A percentile compares a stretch with the other conserved stretches of the same genome.
Conservation (phyloP, 2,888 invertebrate species). For the Meteorus colon region DNA sequence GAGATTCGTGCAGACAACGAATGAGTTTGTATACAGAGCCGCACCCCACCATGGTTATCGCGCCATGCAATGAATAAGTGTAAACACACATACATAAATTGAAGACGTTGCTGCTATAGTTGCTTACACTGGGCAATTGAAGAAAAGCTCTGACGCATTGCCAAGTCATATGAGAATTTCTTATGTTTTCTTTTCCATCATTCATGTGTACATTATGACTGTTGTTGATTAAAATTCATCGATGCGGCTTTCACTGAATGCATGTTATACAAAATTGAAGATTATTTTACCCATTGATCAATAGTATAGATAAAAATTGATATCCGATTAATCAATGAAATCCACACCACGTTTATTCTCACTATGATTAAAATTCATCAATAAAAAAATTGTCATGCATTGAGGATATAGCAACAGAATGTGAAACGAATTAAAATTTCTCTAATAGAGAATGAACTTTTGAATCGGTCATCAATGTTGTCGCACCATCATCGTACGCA, state of each 20-base stretch:
- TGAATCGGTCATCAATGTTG: not conserved
- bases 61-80: not conserved
- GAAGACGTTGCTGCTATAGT: not conserved
- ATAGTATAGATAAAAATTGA: not conserved
- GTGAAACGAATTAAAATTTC: not conserved
- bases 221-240: constrained; percentile 37
- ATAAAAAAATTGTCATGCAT: not conserved
- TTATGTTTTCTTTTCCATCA: not conserved
- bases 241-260: constrained; percentile 33
- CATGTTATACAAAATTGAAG: not conserved
- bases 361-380: not conserved
- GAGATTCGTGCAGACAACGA: constrained; percentile 1
- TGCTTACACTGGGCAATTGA: not conserved
- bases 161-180: constrained; percentile 7
- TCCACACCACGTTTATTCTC: not conserved
- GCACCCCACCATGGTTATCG: constrained; percentile 55
- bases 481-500: not conserved
- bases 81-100: not conserved
- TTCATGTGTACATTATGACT: constrained; percentile 7
- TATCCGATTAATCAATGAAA: not conserved
- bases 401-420: not conserved
- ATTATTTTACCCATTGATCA: not conserved
- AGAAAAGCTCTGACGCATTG: constrained; percentile 2
- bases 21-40: constrained; percentile 39
- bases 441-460: not conserved